A percentile compares a stretch with the other conserved stretches of the same genome.
Evolutionary conservation across 1,140 invertebrate genomes (phyloP).

Genomic region (Eupeodes corollae): DNA sequence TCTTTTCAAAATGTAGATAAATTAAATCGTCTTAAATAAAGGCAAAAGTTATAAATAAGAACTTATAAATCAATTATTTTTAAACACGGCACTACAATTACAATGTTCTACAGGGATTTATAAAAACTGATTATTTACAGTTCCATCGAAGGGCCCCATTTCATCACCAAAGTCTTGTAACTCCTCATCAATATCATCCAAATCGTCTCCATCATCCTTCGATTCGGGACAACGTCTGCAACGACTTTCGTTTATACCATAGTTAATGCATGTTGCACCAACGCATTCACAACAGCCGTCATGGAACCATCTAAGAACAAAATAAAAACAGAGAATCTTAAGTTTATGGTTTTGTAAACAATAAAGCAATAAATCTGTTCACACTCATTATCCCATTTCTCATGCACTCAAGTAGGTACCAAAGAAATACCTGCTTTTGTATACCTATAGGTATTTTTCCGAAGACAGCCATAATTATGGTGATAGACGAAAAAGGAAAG

Average conservation of each 20-base stretch:
- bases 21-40: too few species aligned
- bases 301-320: slow-evolving; percentile 71
- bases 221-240: slow-evolving; percentile 30
- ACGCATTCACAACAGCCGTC: slow-evolving; percentile 92
- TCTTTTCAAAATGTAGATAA: too few species aligned
- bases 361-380: not conserved
- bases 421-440: not conserved
- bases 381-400: not conserved
- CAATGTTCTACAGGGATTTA: not conserved
- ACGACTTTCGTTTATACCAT: slow-evolving; percentile 74
- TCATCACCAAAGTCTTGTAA: slow-evolving; percentile 32
- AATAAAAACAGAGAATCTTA: not conserved
- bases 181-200: slow-evolving; percentile 27
- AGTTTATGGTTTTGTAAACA: not conserved
- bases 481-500: too few species aligned
- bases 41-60: too few species aligned
- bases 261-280: slow-evolving; percentile 79
- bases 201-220: slow-evolving; percentile 23
- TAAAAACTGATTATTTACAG: slow-evolving; percentile 32
- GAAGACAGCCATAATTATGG: too few species aligned
- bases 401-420: not conserved
- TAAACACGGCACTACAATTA: too few species aligned
- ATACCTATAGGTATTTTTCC: not conserved
- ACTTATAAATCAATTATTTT: too few species aligned
- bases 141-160: slow-evolving; percentile 32